Conservation (phyloP, 2,113 vertebrate species). For the Phalacrocorax brasilianus region DNA sequence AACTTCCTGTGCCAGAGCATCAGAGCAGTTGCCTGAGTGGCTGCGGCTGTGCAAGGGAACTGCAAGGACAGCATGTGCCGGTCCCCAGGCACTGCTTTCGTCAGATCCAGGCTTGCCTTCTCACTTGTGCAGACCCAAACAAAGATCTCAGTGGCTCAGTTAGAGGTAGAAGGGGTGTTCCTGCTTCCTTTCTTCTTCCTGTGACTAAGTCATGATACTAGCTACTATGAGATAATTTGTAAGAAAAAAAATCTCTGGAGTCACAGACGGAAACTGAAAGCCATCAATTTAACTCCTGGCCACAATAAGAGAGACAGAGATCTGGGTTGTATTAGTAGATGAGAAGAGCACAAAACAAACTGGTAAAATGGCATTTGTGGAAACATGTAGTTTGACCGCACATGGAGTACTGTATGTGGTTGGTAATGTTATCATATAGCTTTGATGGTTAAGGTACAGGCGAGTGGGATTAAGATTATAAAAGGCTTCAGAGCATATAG, state of each 20-base stretch:
- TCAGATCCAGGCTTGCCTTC: neutral
- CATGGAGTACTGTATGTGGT: neutral
- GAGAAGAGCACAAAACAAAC: neutral
- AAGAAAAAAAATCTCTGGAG: neutral
- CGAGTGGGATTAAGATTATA: neutral
- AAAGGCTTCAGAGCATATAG: neutral
- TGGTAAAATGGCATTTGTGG: neutral
- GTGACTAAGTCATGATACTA: neutral
- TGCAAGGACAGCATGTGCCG: neutral
- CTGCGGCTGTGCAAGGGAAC: neutral
- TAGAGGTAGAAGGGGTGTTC: neutral
- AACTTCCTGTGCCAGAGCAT: neutral
- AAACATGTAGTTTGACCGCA: neutral
- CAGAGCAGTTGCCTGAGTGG: rapidly evolving
- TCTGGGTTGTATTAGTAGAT: neutral
- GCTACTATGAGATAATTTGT: neutral
- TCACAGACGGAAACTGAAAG: neutral
- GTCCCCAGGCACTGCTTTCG: neutral
- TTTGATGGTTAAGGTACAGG: neutral
- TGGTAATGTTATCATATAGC: rapidly evolving
- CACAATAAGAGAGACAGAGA: neutral
- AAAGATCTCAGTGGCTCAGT: neutral
- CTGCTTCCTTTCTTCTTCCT: neutral
- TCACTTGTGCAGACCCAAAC: neutral
- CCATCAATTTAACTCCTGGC: neutral